Evolutionary conservation across 2,888 invertebrate species (phyloP).

Genomic region (Drosophila eohydei): DNA sequence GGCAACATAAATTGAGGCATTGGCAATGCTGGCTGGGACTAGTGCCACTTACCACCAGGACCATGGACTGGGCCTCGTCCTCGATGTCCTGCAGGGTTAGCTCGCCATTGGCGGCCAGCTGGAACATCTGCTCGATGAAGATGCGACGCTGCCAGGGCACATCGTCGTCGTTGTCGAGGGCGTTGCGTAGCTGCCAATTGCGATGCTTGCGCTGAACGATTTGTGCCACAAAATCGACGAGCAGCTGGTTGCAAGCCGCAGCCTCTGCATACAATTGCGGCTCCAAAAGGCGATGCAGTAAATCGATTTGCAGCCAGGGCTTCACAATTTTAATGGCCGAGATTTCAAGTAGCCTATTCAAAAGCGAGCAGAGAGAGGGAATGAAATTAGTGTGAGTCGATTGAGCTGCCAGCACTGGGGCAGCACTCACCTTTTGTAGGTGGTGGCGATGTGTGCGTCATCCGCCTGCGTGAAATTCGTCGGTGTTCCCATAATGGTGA

Average conservation of each 20-base stretch:
- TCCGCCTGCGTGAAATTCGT: constrained; percentile 81
- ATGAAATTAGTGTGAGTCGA: neutral
- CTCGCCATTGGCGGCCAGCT: constrained; percentile 82
- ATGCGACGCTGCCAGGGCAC: constrained; percentile 74
- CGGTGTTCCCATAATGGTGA: constrained; percentile 83
- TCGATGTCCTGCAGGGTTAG: constrained; percentile 81
- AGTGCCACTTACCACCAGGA: constrained; percentile 79
- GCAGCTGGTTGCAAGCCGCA: constrained; percentile 72
- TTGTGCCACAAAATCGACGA: constrained; percentile 79
- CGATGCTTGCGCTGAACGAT: constrained; percentile 80
- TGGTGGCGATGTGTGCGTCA: constrained; percentile 79
- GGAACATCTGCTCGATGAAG: constrained; percentile 83
- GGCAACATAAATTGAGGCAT: neutral
- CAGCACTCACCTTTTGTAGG: constrained; percentile 78
- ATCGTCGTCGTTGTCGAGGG: constrained; percentile 32
- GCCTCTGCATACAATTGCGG: constrained; percentile 72
- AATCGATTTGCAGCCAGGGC: constrained; percentile 83
- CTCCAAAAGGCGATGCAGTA: constrained; percentile 80
- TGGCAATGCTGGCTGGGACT: neutral
- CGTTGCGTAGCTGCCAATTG: constrained; percentile 72
- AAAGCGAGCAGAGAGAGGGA: neutral
- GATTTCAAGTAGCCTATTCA: constrained; percentile 74
- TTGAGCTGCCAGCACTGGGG: neutral
- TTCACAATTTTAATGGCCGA: constrained; percentile 82
- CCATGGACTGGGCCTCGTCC: constrained; percentile 83